These are phyloP conservation scores for Tachystola acroxantha DNA, from an alignment of 2,888 invertebrate genomes.

Conservation along the genomic window DNA sequence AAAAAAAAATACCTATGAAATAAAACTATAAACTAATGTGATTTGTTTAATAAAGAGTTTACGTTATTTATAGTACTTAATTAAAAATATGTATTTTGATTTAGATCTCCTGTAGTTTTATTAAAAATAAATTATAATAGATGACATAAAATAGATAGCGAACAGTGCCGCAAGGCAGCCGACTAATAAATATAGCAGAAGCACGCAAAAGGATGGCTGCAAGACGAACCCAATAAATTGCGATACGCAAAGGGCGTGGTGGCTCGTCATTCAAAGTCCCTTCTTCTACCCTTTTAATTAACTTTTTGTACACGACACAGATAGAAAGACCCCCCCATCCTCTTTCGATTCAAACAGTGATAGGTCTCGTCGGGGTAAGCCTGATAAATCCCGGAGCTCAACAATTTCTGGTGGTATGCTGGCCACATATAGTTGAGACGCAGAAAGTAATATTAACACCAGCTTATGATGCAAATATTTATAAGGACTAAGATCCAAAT, in stretches of 20 bases:
- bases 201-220: constrained; percentile 53
- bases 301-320: constrained; percentile 44
- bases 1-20: too few species aligned
- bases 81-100: too few species aligned
- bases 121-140: too few species aligned
- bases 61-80: too few species aligned
- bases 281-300: constrained; percentile 57
- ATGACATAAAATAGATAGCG: not conserved
- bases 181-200: constrained; percentile 33
- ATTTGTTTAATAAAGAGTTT: too few species aligned
- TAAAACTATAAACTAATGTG: too few species aligned
- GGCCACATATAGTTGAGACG: constrained; percentile 9
- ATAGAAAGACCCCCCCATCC: not conserved
- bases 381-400: too few species aligned
- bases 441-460: constrained; percentile 4
- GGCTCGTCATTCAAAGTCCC: constrained; percentile 58
- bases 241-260: constrained; percentile 56
- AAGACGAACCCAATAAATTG: constrained; percentile 54
- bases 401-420: too few species aligned
- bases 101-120: too few species aligned
- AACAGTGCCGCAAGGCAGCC: not conserved
- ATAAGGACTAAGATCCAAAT: constrained; percentile 12
- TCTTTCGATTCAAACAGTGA: too few species aligned
- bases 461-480: constrained; percentile 9
- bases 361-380: too few species aligned